Evolutionary conservation across 1,140 invertebrate genomes (phyloP), one percentile per base, ranked within the genome.

Genomic region (Ptiloglossa arizonensis): DNA sequence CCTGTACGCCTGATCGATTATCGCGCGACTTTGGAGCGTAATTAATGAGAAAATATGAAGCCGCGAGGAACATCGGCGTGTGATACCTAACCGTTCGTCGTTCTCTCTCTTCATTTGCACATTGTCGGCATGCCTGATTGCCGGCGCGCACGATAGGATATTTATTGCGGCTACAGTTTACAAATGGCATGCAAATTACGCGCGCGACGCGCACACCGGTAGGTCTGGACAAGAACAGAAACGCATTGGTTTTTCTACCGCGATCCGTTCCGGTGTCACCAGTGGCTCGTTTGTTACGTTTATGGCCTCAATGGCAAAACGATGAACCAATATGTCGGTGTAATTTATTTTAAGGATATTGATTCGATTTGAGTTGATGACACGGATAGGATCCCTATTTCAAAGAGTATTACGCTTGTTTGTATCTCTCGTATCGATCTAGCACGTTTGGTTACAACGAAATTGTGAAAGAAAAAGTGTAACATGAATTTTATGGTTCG

Each of bases 41-140:
- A 67, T 75, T 75, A 75, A 75, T 46, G 72, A 57, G 72, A 67
- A 75, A 56, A 57, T 67, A 75, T 57, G 62, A 57, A 59, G 29
- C 24, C n/a, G 6, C 60, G n/a, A 3, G 46, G 32, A 22, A 24
- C 52, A 38, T 35, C 11, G 59, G 6, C 5, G 5, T 32, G 32
- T 66, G 50, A 66, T 66, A 54, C 17, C 57, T 13, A 29, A 15
- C 27, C 19, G 11, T 9, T 11, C 4, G 15, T 57, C 4, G n/a
- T 38, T 52, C 57, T 35, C 35, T 13, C 62, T 67, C 52, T 57
- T 74, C 50, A 67, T 74, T 74, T 35, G 72, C 72, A 57, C 63
- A 67, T 46, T 57, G 72, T 75, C 38, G 29, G 38, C 52, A 2
- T 9, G n/a, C 3, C 41, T 24, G 52, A 75, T 75, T 57, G 27